A percentile compares a stretch with the other conserved stretches of the same genome.
These are phyloP conservation scores for Aldabrachelys gigantea DNA, from an alignment of 2,113 vertebrate genomes.

Conservation along the genomic window DNA sequence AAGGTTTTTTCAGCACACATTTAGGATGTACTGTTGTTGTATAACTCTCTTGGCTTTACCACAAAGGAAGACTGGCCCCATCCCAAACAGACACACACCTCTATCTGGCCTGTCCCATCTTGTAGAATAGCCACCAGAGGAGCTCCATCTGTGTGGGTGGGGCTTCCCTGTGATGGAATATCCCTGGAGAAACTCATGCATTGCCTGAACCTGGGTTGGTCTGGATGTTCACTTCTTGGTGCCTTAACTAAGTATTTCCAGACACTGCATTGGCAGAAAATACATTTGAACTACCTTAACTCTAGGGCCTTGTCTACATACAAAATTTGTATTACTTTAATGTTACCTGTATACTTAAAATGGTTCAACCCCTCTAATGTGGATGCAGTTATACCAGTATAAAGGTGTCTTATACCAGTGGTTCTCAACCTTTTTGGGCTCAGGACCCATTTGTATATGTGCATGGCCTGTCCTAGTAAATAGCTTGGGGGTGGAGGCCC, in stretches of 20 bases:
- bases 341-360: background rate
- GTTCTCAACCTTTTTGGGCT: background rate
- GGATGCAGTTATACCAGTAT: accelerated
- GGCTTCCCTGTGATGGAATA: background rate
- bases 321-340: background rate
- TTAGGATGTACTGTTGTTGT: background rate
- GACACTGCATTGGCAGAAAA: background rate
- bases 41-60: background rate
- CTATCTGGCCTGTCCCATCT: background rate
- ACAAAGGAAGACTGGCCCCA: background rate
- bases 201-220: background rate
- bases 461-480: background rate
- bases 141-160: too few species aligned
- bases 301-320: background rate
- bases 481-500: background rate
- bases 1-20: background rate
- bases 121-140: background rate
- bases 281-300: background rate
- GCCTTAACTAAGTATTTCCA: background rate
- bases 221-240: background rate
- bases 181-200: background rate
- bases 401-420: background rate
- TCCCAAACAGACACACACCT: too few species aligned
- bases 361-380: background rate
- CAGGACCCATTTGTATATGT: background rate